Evolutionary conservation across 64 coral and sea anemone species (phyloP), one percentile per base, ranked within the genome.

Genomic region (Pocillopora verrucosa): DNA sequence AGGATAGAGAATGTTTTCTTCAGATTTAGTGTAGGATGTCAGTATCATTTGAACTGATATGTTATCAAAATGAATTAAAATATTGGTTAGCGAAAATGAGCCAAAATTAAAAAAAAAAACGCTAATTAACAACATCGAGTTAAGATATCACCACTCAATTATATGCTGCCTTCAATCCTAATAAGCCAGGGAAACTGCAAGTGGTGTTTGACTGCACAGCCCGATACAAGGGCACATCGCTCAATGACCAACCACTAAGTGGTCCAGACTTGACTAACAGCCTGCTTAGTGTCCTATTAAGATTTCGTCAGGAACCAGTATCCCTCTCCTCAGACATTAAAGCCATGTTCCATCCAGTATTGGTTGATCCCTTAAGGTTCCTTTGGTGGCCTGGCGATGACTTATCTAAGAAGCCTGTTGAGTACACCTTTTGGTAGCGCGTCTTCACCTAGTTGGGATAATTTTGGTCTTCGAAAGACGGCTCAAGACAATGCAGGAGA

Each of bases 231-330:
- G 36, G 65, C 26, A 88, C 36, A 13, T 88, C 73, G 30, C 24
- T 88, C 9, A 88, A 88, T 16, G 86, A 80, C 61, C 82, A 92
- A 57, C 58, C 87, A 26, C 62, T 34, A 24, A 73, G 79, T 87
- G 83, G 82, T 2, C 90, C 90, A 78, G 90, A 92, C 65, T 20
- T 92, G 62, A 92, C 90, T 3, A 86, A 80, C 25, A 87, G 36
- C 30, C 10, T 76, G 11, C 15, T 76, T 41, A 14, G 74, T 76
- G 74, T 76, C 74, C 74, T 76, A 0, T 24, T 36, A 4, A 38
- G 74, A 76, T 76, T 76, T 17, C 34, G 74, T 17, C 10, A 76
- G 45, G 74, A 76, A 16, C 35, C 34, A 37, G 17, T 76, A 17
- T 34, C 74, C 0, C 11, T 76, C 2, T 37, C 34, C 1, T 45